phyloP scores from a whole-genome alignment of 2,113 vertebrate genomes.

The Myotis davidii region DNA sequence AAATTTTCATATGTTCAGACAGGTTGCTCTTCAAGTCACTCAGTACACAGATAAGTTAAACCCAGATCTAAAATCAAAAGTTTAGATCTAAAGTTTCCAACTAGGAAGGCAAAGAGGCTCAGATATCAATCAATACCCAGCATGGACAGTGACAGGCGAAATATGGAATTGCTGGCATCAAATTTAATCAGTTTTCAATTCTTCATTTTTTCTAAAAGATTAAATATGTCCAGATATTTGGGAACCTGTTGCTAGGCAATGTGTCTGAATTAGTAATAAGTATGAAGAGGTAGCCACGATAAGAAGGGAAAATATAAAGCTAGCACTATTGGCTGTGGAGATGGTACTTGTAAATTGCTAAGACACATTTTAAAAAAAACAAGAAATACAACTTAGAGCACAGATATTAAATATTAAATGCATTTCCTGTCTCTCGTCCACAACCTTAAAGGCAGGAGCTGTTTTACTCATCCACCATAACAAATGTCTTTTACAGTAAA shows the following conservation, averaged over 20 bases:
- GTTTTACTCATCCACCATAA: neutral
- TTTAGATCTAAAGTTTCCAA: slow-evolving; percentile 17
- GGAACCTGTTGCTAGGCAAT: slow-evolving; percentile 26
- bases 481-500: neutral
- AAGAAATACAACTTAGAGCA: neutral
- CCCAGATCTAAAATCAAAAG: neutral
- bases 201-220: slow-evolving; percentile 15
- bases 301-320: slow-evolving; percentile 6
- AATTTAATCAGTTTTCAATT: slow-evolving; percentile 24
- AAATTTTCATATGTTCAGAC: neutral
- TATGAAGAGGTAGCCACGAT: neutral
- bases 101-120: slow-evolving; percentile 24
- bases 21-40: neutral
- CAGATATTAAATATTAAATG: neutral
- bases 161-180: neutral
- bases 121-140: neutral
- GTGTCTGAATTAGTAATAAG: slow-evolving; percentile 37
- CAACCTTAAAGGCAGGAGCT: neutral
- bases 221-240: neutral
- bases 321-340: neutral
- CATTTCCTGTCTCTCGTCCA: neutral
- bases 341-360: neutral
- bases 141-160: neutral
- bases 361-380: neutral
- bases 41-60: neutral